A percentile compares a stretch with the other conserved stretches of the same genome.
These are phyloP conservation scores for Anser brachyrhynchus DNA, from an alignment of 2,113 vertebrate species.

Conservation along the genomic window DNA sequence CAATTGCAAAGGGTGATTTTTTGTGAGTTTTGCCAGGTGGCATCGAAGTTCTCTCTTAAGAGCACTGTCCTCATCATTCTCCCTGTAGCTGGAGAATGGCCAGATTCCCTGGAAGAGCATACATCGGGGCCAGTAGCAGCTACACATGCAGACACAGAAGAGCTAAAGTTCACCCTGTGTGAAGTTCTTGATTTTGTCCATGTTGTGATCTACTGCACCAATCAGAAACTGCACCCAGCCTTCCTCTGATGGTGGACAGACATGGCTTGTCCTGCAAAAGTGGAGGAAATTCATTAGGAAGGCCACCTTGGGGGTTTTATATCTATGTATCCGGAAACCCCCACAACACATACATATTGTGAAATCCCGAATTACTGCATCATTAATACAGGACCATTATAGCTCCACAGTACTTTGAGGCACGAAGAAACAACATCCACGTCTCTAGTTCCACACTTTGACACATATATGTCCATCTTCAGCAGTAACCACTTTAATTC, in stretches of 20 bases:
- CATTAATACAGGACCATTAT: neutral
- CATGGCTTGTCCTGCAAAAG: conserved; percentile 84
- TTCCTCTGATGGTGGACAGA: conserved; percentile 85
- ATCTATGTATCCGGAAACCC: neutral
- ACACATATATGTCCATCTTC: neutral
- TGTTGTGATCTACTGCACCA: conserved; percentile 87
- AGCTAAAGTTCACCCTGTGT: conserved; percentile 77
- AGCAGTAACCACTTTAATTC: neutral
- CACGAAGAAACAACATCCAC: neutral
- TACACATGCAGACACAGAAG: neutral
- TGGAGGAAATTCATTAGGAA: conserved; percentile 37
- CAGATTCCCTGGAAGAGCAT: conserved; percentile 18
- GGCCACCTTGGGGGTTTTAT: neutral
- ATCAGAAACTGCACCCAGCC: conserved; percentile 90
- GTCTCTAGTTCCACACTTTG: neutral
- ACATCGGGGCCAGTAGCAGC: neutral
- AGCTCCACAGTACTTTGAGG: neutral
- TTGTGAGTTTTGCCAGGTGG: neutral
- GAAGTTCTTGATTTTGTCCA: conserved; percentile 85
- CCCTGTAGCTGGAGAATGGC: neutral
- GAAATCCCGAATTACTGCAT: neutral
- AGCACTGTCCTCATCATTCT: neutral
- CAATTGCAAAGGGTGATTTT: neutral
- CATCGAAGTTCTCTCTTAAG: neutral
- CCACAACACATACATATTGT: fast-evolving